phyloP scores from a whole-genome alignment of 2,888 invertebrate species.

The Mythimna albipuncta region DNA sequence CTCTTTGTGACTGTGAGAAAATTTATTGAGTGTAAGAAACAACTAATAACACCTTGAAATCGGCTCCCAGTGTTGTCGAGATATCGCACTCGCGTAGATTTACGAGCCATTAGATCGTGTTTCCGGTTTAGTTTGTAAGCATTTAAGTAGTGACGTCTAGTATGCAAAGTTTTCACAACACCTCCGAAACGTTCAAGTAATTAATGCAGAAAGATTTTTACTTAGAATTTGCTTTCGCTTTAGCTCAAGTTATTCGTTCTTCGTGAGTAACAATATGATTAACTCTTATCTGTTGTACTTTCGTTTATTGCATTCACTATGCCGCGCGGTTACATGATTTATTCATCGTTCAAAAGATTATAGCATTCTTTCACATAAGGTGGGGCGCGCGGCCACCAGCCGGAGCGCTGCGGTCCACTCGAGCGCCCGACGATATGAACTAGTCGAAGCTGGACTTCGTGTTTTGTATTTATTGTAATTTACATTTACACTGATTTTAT shows the following conservation, averaged over 20 bases:
- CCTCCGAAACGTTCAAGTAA: slow-evolving; percentile 29
- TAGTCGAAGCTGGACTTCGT: slow-evolving; percentile 77
- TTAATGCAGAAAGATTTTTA: slow-evolving; percentile 42
- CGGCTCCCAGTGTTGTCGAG: slow-evolving; percentile 74
- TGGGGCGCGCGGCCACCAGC: slow-evolving; percentile 13
- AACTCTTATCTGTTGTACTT: slow-evolving; percentile 68
- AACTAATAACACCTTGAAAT: slow-evolving; percentile 71
- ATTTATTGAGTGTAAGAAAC: slow-evolving; percentile 66
- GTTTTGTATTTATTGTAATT: slow-evolving; percentile 67
- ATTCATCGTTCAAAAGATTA: slow-evolving; percentile 70
- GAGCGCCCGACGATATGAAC: slow-evolving; percentile 42
- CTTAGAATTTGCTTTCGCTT: slow-evolving; percentile 59
- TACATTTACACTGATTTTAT: slow-evolving; percentile 51
- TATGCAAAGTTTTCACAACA: slow-evolving; percentile 50
- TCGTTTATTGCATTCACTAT: slow-evolving; percentile 75
- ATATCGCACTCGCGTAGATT: slow-evolving; percentile 58
- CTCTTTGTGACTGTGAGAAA: slow-evolving; percentile 73
- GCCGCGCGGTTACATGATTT: slow-evolving; percentile 69
- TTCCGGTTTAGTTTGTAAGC: slow-evolving; percentile 63
- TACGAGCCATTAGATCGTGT: slow-evolving; percentile 51
- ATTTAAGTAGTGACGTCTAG: slow-evolving; percentile 35
- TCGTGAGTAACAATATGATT: slow-evolving; percentile 52
- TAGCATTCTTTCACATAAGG: slow-evolving; percentile 70
- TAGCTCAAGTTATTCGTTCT: slow-evolving; percentile 45
- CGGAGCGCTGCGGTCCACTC: slow-evolving; percentile 4